phyloP scores from a whole-genome alignment of 2,797 vertebrate genomes.

The Peromyscus nudipes region DNA sequence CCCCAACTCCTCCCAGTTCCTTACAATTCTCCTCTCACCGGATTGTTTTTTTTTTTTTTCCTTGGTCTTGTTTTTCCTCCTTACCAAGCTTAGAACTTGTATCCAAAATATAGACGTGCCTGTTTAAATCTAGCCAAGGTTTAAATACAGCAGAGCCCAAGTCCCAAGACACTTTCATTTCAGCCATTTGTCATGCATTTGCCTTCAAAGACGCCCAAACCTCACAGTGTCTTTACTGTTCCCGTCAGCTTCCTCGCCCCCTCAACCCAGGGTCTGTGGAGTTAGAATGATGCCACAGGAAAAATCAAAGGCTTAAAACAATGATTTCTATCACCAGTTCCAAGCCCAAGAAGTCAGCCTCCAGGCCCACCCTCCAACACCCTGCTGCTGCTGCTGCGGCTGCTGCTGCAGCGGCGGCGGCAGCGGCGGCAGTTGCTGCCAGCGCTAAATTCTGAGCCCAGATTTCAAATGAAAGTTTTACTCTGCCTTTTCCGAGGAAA shows the following conservation, averaged over 20 bases:
- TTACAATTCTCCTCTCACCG: neutral
- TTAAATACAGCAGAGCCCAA: constrained; percentile 15
- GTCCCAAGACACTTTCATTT: constrained; percentile 51
- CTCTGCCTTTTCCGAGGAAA: constrained; percentile 85
- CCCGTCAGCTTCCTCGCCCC: constrained; percentile 85
- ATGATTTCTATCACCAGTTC: constrained; percentile 32
- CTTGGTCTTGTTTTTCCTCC: neutral
- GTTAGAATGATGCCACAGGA: constrained; percentile 43
- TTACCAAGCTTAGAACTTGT: neutral
- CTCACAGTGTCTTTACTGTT: constrained; percentile 80
- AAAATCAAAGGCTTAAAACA: constrained; percentile 47
- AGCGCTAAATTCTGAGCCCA: constrained; percentile 82
- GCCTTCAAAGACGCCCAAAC: constrained; percentile 82
- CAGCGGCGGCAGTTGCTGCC: neutral
- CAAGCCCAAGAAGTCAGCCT: constrained; percentile 65
- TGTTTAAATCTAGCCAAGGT: constrained; percentile 50
- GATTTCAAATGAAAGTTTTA: constrained; percentile 88
- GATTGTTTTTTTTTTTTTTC: neutral
- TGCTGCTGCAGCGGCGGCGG: neutral
- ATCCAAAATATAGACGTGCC: neutral
- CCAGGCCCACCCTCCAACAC: neutral
- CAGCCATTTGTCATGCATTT: constrained; percentile 80
- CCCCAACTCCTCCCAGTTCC: neutral
- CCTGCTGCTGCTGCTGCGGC: rapidly evolving
- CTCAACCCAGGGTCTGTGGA: constrained; percentile 81